Conservation (phyloP, 2,888 invertebrate species). For the Melieria picta region DNA sequence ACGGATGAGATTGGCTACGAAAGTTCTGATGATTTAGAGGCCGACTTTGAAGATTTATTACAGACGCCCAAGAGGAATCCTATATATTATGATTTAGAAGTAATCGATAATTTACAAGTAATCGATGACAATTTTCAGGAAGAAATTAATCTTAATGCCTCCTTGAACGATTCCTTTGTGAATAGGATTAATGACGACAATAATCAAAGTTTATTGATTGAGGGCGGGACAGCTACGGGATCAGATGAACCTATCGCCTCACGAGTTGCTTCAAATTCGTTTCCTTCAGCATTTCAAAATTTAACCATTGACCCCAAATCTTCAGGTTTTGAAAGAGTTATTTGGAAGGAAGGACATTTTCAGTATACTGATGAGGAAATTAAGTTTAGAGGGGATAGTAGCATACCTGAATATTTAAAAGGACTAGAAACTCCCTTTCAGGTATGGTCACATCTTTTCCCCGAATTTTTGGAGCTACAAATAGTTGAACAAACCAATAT, state of each 20-base stretch:
- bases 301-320: neutral
- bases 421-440: conserved; percentile 7
- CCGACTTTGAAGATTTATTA: neutral
- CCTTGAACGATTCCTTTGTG: neutral
- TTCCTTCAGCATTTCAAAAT: conserved; percentile 2
- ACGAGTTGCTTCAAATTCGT: neutral
- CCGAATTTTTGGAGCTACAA: neutral
- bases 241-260: neutral
- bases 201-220: neutral
- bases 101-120: neutral
- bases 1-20: neutral
- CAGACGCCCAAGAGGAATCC: neutral
- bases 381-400: neutral
- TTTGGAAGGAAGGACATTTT: neutral
- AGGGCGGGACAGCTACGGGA: neutral
- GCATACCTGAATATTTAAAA: conserved; percentile 4
- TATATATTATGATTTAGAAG: neutral
- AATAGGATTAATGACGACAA: conserved; percentile 5
- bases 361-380: neutral
- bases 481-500: conserved; percentile 1
- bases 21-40: neutral
- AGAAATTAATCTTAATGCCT: neutral
- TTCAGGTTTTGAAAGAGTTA: neutral
- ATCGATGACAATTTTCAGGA: neutral
- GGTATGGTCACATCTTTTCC: neutral